phyloP scores from a whole-genome alignment of 2,888 invertebrate species.

The Leucophenga montana region DNA sequence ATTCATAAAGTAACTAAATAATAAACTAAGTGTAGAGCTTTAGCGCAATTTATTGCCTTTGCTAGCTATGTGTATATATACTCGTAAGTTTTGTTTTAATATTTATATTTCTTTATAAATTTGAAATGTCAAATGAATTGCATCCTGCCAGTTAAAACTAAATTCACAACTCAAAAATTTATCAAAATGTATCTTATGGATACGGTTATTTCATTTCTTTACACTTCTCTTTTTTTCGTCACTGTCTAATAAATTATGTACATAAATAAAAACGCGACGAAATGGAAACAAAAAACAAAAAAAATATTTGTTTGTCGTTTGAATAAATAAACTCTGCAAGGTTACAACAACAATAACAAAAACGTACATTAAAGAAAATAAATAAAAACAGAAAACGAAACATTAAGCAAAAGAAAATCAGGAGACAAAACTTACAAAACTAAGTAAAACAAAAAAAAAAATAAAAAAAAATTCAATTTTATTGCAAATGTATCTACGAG shows the following conservation, averaged over 20 bases:
- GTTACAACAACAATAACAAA: not conserved
- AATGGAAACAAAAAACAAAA: not conserved
- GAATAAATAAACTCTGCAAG: conserved; percentile 10
- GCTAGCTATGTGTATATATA: no score
- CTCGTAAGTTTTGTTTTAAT: no score
- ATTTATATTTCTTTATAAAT: no score
- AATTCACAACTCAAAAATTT: no score
- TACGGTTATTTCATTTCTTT: not conserved
- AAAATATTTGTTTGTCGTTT: not conserved
- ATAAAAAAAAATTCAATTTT: not conserved
- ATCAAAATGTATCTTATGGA: no score
- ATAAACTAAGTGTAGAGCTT: not conserved
- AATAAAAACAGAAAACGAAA: no score
- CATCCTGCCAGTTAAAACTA: no score
- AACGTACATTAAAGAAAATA: not conserved
- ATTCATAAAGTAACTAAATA: not conserved
- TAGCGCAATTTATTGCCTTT: no score
- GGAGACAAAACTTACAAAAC: no score
- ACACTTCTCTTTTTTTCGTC: not conserved
- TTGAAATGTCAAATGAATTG: no score
- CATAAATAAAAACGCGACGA: not conserved
- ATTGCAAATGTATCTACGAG: not conserved
- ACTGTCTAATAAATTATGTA: not conserved
- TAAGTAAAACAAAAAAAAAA: no score
- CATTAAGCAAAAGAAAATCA: no score